A percentile compares a stretch with the other conserved stretches of the same genome.
phyloP scores from a whole-genome alignment of 2,797 vertebrate genomes.

The Poeciliopsis infans region DNA sequence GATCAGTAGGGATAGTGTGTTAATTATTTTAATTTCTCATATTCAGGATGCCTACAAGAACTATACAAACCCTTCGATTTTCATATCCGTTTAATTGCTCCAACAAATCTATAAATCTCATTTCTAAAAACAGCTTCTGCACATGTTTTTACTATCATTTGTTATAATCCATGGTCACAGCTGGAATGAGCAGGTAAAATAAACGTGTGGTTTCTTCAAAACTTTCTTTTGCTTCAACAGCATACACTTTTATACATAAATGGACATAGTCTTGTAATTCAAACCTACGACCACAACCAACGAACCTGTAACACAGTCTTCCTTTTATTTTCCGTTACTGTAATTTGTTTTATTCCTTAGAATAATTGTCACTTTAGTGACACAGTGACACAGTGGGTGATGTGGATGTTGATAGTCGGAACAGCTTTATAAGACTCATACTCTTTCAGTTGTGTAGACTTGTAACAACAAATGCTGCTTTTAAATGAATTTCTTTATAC shows the following conservation, averaged over 20 bases:
- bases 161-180: not conserved
- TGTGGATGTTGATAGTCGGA: not conserved
- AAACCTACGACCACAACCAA: not conserved
- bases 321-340: not conserved
- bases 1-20: not conserved
- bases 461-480: constrained; percentile 49
- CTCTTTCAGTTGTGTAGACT: constrained; percentile 22
- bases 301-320: not conserved
- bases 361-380: not conserved
- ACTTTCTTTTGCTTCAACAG: not conserved
- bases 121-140: not conserved
- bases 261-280: not conserved
- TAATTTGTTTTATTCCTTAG: not conserved
- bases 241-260: not conserved
- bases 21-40: not conserved
- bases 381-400: not conserved
- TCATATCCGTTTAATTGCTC: not conserved
- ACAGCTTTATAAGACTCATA: constrained; percentile 11
- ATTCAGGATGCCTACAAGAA: not conserved
- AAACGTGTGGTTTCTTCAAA: not conserved
- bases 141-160: not conserved
- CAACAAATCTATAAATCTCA: not conserved
- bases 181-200: not conserved
- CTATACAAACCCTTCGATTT: not conserved
- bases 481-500: constrained; percentile 27